Percentiles rank a stretch among this genome's conserved stretches.
These are phyloP conservation scores for Ictalurus furcatus DNA, from an alignment of 2,113 vertebrate genomes.

Conservation along the genomic window DNA sequence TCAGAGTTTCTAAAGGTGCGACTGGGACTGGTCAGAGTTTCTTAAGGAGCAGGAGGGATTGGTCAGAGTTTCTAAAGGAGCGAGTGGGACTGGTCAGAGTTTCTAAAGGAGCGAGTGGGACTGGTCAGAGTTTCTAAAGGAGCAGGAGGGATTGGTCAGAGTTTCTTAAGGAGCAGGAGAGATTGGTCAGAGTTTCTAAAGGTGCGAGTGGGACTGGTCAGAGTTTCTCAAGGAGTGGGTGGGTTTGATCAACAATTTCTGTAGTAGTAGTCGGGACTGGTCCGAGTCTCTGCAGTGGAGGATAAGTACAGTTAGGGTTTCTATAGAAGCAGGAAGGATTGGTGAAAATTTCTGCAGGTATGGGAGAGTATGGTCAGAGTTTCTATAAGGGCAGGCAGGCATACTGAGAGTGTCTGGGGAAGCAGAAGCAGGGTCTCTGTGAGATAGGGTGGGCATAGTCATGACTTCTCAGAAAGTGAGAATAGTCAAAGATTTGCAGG, in stretches of 20 bases:
- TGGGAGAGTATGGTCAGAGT: not conserved
- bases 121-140: not conserved
- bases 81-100: not conserved
- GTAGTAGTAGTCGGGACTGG: fast-evolving
- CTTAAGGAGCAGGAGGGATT: not conserved
- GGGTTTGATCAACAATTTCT: not conserved
- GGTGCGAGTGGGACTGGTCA: not conserved
- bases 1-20: not conserved
- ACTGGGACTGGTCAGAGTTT: not conserved
- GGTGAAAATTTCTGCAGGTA: not conserved
- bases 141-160: no score
- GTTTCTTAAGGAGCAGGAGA: no score
- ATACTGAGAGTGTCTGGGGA: not conserved
- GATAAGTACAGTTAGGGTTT: not conserved
- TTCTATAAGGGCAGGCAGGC: not conserved
- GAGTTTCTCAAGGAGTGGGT: not conserved
- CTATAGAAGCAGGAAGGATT: fast-evolving
- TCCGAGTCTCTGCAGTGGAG: no score
- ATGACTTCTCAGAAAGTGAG: not conserved
- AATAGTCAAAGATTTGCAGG: not conserved
- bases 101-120: not conserved
- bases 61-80: not conserved
- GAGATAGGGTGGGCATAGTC: no score
- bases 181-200: not conserved
- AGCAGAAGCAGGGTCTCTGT: no score